phyloP scores from a whole-genome alignment of 2,797 vertebrate species.

The Oceanodroma leucorhoa region DNA sequence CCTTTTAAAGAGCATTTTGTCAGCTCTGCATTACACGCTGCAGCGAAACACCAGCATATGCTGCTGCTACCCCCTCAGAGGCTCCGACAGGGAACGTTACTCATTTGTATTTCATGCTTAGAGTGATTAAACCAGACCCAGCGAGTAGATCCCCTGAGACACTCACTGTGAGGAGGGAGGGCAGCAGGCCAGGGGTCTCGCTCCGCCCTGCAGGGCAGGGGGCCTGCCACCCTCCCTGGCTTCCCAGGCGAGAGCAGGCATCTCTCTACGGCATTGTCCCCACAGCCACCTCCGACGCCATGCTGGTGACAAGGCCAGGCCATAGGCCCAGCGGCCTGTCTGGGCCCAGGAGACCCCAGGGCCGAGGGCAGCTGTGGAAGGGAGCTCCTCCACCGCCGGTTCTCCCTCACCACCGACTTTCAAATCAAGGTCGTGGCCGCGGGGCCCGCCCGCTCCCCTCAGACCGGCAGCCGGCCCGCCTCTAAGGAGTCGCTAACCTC shows the following conservation, averaged over 20 bases:
- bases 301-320: not conserved
- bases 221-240: not conserved
- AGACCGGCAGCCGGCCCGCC: too few relatives aligned
- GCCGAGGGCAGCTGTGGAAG: too few relatives aligned
- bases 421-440: not conserved
- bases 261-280: fast-evolving
- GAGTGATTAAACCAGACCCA: not conserved
- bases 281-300: not conserved
- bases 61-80: not conserved
- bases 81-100: fast-evolving
- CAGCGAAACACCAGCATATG: not conserved
- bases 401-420: not conserved
- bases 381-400: too few relatives aligned
- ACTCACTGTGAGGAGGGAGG: not conserved
- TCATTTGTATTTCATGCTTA: not conserved
- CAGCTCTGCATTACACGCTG: fast-evolving
- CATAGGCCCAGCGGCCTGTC: not conserved
- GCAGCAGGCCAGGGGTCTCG: not conserved
- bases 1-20: not conserved
- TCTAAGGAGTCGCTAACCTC: not conserved
- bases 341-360: not conserved
- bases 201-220: not conserved
- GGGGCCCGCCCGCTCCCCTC: too few relatives aligned
- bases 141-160: not conserved
- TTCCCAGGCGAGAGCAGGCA: not conserved